Percentiles rank a stretch among this genome's conserved stretches.
Conservation (phyloP, 2,113 vertebrate genomes). For the Trematocara variabile region DNA sequence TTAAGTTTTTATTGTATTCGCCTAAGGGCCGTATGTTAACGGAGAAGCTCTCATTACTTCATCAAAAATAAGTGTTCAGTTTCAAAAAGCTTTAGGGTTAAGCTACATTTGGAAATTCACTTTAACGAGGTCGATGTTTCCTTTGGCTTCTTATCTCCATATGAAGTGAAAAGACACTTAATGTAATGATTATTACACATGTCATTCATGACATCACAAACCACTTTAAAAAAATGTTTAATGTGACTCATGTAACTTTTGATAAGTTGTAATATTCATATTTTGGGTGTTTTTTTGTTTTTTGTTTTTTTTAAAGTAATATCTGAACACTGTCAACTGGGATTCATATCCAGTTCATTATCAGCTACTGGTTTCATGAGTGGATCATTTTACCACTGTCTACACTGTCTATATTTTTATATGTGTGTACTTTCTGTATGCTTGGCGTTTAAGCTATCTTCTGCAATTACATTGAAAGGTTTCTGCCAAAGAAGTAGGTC, state of each 20-base stretch:
- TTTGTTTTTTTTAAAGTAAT: accelerated
- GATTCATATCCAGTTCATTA: background rate
- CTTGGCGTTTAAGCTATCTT: conserved; percentile 21
- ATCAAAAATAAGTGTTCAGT: background rate
- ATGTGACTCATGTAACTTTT: background rate
- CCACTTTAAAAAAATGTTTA: background rate
- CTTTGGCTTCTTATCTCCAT: background rate
- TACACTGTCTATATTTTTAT: background rate
- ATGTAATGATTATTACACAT: background rate
- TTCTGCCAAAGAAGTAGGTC: conserved; percentile 53
- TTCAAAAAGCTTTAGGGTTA: background rate
- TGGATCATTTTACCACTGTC: background rate
- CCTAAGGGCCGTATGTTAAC: background rate
- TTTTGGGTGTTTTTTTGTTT: background rate
- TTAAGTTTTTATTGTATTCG: background rate
- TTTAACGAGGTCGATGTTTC: background rate
- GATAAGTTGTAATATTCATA: background rate
- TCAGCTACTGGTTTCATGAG: background rate
- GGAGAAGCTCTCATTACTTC: background rate
- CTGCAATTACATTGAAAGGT: conserved; percentile 55
- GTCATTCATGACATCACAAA: background rate
- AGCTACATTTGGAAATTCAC: background rate
- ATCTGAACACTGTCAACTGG: background rate
- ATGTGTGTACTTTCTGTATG: background rate
- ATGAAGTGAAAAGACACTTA: background rate